Evolutionary conservation across 2,888 invertebrate genomes (phyloP), one percentile per base, ranked within the genome.

Genomic region (Epirrhoe alternata): DNA sequence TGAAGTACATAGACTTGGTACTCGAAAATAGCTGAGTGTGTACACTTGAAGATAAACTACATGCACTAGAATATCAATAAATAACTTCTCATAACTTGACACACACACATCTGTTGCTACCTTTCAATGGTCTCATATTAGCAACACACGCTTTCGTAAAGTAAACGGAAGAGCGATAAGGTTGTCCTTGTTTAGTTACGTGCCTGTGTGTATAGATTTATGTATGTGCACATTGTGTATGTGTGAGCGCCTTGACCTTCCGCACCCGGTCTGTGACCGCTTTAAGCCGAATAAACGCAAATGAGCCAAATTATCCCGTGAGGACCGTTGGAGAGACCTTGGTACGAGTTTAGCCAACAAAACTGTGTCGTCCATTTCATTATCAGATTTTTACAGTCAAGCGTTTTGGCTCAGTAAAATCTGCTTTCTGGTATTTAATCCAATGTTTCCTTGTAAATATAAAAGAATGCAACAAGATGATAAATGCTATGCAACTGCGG

Each of bases 221-320:
- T 77, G 74, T 79, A 68, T 77, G 72, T 74, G 69, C 75, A 74
- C 72, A 74, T 71, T 73, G 67, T 74, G 72, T 77, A 70, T 79
- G 77, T 74, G 74, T 77, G 63, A 69, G 77, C 72, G 78, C 82
- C 83, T 86, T 90, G 88, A 88, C 89, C 88, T 89, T 88, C 84
- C 79, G 73, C 75, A 79, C 80, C 74, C 82, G 86, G 84, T 85
- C 83, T 84, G 80, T 85, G 85, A 82, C 87, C 85, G 84, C 82
- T 77, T 80, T 67, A 61, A 69, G 75, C 76, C 75, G 75, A 79
- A 78, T 72, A 75, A 77, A 70, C 70, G 66, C 66, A 68, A 74
- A 74, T 72, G 68, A 73, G 72, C 69, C 66, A 56, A 64, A 60
- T 59, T 38, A 70, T 71, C 70, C 68, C 64, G 62, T 58, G 45